These are phyloP conservation scores for Scaptomyza pallida DNA, from an alignment of 1,140 invertebrate species.

Conservation along the genomic window DNA sequence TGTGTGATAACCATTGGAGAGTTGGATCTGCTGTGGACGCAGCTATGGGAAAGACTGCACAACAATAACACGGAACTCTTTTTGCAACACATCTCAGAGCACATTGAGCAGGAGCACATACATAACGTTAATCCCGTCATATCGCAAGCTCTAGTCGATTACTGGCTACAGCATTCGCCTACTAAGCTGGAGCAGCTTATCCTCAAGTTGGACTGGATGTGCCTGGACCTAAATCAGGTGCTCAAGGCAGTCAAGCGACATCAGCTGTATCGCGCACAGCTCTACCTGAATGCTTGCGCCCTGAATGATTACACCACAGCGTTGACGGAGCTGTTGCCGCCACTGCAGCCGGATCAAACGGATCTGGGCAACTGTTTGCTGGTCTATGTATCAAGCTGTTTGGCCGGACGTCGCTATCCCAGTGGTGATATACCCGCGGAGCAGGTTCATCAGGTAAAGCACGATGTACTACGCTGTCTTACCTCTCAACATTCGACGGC, in stretches of 20 bases:
- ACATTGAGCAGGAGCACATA: conserved; percentile 84
- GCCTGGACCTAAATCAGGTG: conserved; percentile 94
- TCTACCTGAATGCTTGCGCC: conserved; percentile 94
- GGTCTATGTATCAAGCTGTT: conserved; percentile 96
- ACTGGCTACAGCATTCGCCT: conserved; percentile 86
- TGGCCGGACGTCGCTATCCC: conserved; percentile 96
- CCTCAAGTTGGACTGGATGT: conserved; percentile 92
- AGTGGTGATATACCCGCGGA: conserved; percentile 92
- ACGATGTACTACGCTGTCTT: conserved; percentile 88
- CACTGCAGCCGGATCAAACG: conserved; percentile 83
- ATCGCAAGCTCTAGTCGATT: conserved; percentile 88
- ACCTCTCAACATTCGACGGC: conserved; percentile 89
- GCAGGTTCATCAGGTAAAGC: conserved; percentile 89
- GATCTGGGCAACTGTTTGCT: conserved; percentile 94
- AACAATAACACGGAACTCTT: conserved; percentile 80
- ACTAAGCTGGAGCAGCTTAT: conserved; percentile 91
- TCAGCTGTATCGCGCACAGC: conserved; percentile 93
- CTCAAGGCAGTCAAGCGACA: conserved; percentile 92
- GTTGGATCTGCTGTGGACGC: conserved; percentile 83
- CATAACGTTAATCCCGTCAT: conserved; percentile 86
- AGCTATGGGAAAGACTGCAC: conserved; percentile 84
- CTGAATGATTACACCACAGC: conserved; percentile 93
- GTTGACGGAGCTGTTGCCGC: conserved; percentile 90
- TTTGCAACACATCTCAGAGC: conserved; percentile 84
- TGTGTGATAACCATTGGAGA: conserved; percentile 79